Evolutionary conservation across 2,888 invertebrate species (phyloP), one percentile per base, ranked within the genome.

Genomic region (Lypha dubia): DNA sequence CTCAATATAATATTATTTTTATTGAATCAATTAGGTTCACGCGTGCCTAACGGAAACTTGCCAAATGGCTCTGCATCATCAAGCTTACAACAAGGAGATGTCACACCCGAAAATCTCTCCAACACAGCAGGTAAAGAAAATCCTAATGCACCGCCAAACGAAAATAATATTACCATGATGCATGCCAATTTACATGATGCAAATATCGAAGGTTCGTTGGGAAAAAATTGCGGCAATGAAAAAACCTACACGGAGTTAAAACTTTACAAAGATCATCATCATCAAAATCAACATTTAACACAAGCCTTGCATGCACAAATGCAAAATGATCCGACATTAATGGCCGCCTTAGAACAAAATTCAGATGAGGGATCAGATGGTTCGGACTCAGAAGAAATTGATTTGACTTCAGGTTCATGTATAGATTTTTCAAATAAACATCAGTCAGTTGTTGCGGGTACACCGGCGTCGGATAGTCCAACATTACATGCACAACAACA

Each of bases 371-470:
- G 90, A 11, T 90, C 89, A 11, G 92, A 92, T 87, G 92, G 91
- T 58, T 92, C 92, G 0, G 92, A 92, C 85, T 92, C 92, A 0
- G 92, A 92, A 86, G 92, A 92, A 88, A 92, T 92, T 67, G 92
- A 92, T 88, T 88, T 92, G 49, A 92, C 92, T 7, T 92, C 92
- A 17, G 92, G 92, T 51, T 89, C 92, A 77, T 92, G 92, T 88
- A 92, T 92, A 86, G 92, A 92, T 87, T 92, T 92, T 85, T 92
- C 92, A 7, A 91, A 89, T 85, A 92, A 91, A 79, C 81, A 84
- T 65, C 77, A 74, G 63, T 41, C 44, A 13, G 51, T 77, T 22
- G 73, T 41, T 56, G 56, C 51, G 11, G 74, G 68, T 22, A 13
- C 77, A 17, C 5, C 44, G 28, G 49, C 79, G 20, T 46, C 79